A percentile compares a stretch with the other conserved stretches of the same genome.
These are phyloP conservation scores for Macroglossus sobrinus DNA, from an alignment of 2,113 vertebrate genomes.

Conservation along the genomic window DNA sequence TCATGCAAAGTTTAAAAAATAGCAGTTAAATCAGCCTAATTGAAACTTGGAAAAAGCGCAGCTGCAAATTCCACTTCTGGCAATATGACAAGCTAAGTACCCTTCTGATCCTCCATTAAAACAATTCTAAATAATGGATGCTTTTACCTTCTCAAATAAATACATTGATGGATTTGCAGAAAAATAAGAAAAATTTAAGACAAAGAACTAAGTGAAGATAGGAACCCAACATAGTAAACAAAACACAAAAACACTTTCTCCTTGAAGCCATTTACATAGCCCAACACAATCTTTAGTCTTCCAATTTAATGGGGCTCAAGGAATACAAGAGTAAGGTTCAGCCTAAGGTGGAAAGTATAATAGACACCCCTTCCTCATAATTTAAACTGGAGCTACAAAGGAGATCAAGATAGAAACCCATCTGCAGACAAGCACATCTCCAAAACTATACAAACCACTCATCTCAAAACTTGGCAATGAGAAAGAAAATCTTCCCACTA, in stretches of 20 bases:
- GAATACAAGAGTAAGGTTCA: constrained; percentile 1
- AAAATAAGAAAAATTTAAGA: constrained; percentile 19
- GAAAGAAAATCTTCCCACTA: not conserved
- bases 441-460: constrained; percentile 9
- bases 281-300: not conserved
- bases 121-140: constrained; percentile 24
- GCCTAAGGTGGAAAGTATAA: not conserved
- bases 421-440: not conserved
- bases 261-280: not conserved
- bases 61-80: constrained; percentile 5
- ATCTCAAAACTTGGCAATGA: constrained; percentile 22
- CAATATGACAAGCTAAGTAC: not conserved
- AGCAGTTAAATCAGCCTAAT: not conserved
- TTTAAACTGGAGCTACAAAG: constrained; percentile 28
- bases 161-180: not conserved
- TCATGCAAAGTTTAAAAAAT: not conserved
- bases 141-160: constrained; percentile 39
- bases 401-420: not conserved
- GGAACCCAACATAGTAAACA: not conserved
- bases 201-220: not conserved
- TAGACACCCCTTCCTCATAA: not conserved
- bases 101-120: constrained; percentile 1
- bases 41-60: not conserved
- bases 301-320: not conserved
- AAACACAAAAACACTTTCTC: not conserved